Conservation (phyloP, 2,888 invertebrate species). For the Harpagoxenus sublaevis region DNA sequence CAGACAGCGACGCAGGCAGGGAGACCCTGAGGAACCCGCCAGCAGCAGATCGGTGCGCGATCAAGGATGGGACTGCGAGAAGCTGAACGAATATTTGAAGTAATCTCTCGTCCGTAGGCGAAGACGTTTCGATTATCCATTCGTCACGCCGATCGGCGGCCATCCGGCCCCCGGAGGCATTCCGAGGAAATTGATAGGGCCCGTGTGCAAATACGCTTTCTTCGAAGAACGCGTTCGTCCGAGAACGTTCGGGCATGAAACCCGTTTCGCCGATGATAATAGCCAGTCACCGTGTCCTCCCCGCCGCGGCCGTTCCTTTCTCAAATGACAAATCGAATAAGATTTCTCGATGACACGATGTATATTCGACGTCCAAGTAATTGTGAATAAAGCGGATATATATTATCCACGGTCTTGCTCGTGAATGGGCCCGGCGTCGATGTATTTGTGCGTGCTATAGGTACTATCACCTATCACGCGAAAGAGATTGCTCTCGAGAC, state of each 20-base stretch:
- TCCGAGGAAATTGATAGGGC: constrained; percentile 65
- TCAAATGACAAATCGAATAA: constrained; percentile 41
- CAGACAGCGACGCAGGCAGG: constrained; percentile 64
- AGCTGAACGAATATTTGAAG: constrained; percentile 84
- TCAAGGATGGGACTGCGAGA: constrained; percentile 84
- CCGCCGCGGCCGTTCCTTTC: not conserved
- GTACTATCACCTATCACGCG: not conserved
- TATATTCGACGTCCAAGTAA: constrained; percentile 40
- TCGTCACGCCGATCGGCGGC: constrained; percentile 53
- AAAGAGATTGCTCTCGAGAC: not conserved
- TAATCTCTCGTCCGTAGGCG: constrained; percentile 72
- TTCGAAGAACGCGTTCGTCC: constrained; percentile 25
- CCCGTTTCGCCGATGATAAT: not conserved
- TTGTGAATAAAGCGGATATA: constrained; percentile 42
- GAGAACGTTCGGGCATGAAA: not conserved
- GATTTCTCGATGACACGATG: constrained; percentile 37
- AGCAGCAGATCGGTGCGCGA: constrained; percentile 66
- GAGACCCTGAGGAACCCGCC: constrained; percentile 60
- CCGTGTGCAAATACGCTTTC: constrained; percentile 60
- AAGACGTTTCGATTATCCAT: constrained; percentile 68
- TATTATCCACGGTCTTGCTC: constrained; percentile 34
- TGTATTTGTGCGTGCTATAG: not conserved
- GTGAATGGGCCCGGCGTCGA: not conserved
- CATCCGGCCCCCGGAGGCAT: constrained; percentile 32
- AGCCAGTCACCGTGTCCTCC: not conserved